phyloP scores from a whole-genome alignment of 1,140 invertebrate genomes.

The Chironomus striatipennis region DNA sequence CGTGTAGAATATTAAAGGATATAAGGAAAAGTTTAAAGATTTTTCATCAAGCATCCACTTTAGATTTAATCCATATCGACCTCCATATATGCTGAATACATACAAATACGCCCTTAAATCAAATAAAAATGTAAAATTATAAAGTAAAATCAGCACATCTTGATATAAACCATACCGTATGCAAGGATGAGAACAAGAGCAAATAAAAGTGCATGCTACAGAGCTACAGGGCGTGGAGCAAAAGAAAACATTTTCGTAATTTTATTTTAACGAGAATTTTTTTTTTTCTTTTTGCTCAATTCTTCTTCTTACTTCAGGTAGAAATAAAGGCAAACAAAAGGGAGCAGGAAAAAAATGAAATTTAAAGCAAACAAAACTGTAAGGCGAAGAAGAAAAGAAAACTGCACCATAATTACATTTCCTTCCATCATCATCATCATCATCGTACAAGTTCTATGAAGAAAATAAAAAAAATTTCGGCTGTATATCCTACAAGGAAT shows the following conservation, averaged over 20 bases:
- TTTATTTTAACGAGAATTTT: background rate
- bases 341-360: constrained; percentile 4
- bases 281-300: too few relatives aligned
- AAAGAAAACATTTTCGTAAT: constrained; percentile 11
- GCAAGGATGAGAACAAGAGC: background rate
- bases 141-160: too few relatives aligned
- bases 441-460: background rate
- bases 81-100: too few relatives aligned
- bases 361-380: constrained; percentile 13
- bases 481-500: background rate
- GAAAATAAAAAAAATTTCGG: too few relatives aligned
- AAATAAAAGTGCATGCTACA: background rate
- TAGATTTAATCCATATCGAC: too few relatives aligned
- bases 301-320: background rate
- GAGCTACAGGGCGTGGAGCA: background rate
- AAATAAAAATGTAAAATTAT: too few relatives aligned
- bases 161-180: too few relatives aligned
- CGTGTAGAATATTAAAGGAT: too few relatives aligned
- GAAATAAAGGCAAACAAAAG: background rate
- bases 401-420: constrained; percentile 22
- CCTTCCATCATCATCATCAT: background rate
- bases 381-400: background rate
- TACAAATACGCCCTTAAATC: too few relatives aligned
- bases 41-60: too few relatives aligned
- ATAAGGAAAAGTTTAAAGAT: too few relatives aligned